A percentile compares a stretch with the other conserved stretches of the same genome.
Evolutionary conservation across 2,113 vertebrate species (phyloP).

Genomic region (Chrysemys picta): DNA sequence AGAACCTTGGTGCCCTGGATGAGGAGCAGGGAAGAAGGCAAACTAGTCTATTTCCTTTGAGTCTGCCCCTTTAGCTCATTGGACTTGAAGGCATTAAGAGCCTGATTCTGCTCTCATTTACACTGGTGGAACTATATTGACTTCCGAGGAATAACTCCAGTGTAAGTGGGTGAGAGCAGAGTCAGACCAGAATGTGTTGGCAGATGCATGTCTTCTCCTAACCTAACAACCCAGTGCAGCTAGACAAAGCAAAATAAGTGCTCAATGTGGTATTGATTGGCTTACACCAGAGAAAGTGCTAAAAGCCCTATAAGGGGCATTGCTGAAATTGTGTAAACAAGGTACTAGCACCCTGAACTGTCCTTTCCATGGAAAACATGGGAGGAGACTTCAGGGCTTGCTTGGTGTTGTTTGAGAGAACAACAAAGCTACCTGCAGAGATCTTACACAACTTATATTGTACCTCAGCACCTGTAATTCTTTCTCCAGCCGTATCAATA

Average conservation of each 20-base stretch:
- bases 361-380: neutral
- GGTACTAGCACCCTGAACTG: neutral
- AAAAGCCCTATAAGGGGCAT: neutral
- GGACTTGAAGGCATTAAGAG: neutral
- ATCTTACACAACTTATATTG: fast-evolving
- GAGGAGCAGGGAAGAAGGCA: neutral
- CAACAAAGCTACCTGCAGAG: neutral
- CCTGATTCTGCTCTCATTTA: neutral
- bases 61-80: neutral
- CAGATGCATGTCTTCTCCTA: neutral
- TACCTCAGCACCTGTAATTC: neutral
- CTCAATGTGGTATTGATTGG: slow-evolving; percentile 46
- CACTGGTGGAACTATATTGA: neutral
- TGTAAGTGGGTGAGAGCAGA: neutral
- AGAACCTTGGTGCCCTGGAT: neutral
- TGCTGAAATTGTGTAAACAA: slow-evolving; percentile 13
- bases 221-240: slow-evolving; percentile 25
- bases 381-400: slow-evolving; percentile 1
- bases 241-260: slow-evolving; percentile 57
- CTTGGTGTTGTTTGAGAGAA: neutral
- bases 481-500: neutral
- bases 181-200: neutral
- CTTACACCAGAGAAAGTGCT: slow-evolving; percentile 46
- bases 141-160: neutral
- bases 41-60: neutral